Evolutionary conservation across 1,140 invertebrate species (phyloP), one percentile per base, ranked within the genome.

Genomic region (Diorhabda elongata): DNA sequence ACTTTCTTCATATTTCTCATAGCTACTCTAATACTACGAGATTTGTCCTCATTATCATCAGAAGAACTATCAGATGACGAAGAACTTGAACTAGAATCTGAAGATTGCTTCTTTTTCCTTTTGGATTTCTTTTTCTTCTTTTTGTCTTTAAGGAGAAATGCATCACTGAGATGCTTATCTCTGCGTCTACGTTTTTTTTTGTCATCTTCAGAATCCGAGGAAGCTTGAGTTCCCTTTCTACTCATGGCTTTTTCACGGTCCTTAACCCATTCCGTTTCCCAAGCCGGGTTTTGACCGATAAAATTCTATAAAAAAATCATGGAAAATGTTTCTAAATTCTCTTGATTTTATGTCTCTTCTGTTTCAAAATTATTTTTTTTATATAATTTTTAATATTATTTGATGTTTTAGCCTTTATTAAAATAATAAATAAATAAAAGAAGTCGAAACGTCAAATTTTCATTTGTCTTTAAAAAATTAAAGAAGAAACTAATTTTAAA

Each of bases 221-320:
- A 71, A 45, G 71, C 67, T 9, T 71, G 66, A 67, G 75, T 73
- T 52, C 62, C 74, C 70, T 73, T 73, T 9, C 76, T 68, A 42
- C 69, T 67, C 63, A 76, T 72, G 0, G 91, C 89, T 73, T 89
- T 90, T 74, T 93, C 90, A 3, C 92, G 84, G 78, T 93, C 91
- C 2, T 87, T 87, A 81, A 92, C 86, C 91, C 92, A 94, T 74
- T 93, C 91, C 0, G 87, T 89, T 79, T 95, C 92, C 89, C 91
- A 94, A 73, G 92, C 90, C 0, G 92, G 91, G 81, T 92, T 92
- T 81, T 92, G 88, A 59, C 90, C 88, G 4, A 91, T 86, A 73
- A 91, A 93, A 68, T 87, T 88, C 92, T 93, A 72, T 61, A 77
- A 74, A 71, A 7, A 42, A 26, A 26, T 26, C 26, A 26, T 26